Base-by-base conservation (phyloP, 2,113 vertebrate genomes). In the Scytalopus superciliaris region DNA sequence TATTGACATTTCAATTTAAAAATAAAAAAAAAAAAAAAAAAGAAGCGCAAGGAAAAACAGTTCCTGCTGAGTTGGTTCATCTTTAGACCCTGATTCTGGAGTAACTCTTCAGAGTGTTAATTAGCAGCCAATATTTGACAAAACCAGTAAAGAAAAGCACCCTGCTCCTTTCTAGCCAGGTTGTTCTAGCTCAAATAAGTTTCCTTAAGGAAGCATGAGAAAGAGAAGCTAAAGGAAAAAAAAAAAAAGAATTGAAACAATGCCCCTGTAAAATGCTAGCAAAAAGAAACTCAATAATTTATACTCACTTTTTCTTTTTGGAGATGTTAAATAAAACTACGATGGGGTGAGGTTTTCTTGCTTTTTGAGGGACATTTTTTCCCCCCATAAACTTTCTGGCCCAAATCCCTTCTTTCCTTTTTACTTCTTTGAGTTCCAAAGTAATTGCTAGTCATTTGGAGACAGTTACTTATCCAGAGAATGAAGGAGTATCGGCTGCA, bases 1-100 rank as follows among this genome's bases (percentile, higher is more conserved):
- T 93, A 94, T 94, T 96, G 96, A 86, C 90, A 85, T 97, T 97
- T 97, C 66, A 83, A 62, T 93, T 81, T 84, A 33, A 80, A 88
- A 73, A 45, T 66, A 47, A 57, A 57, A 75, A 47, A 39, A 84
- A 52, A 31, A 19, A 35, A 57, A 88, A 14, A 70, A 68, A 94
- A 8, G 60, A 93, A 7, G 55, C 40, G 24, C 14, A 52, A 53
- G 64, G 63, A 45, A 80, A 67, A 75, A 66, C 56, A 42, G 19
- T 76, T 64, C 18, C 17, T 63, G 74, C 77, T 84, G 59, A 86
- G 21, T 60, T 82, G 39, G 56, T 77, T 91, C 50, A 31, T 93
- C 72, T 28, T 49, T 63, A 89, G 62, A 78, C 24, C 66, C 50
- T 77, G 53, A 37, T 50, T 95, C 76, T 78, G 83, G 87, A 79